A percentile compares a stretch with the other conserved stretches of the same genome.
Evolutionary conservation across 2,113 vertebrate genomes (phyloP).

Genomic region (Toxostoma redivivum): DNA sequence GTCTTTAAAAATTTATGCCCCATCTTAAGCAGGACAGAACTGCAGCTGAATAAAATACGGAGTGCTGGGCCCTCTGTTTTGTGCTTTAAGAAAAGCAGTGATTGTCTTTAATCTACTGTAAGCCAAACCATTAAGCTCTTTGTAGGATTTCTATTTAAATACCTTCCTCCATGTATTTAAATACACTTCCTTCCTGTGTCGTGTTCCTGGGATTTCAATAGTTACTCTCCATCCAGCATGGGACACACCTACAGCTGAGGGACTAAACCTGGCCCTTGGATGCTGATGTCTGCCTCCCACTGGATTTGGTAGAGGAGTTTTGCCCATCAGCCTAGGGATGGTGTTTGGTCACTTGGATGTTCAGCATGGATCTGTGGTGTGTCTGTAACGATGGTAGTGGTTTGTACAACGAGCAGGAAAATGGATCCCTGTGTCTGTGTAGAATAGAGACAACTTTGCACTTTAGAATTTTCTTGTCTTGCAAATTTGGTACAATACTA

Average conservation of each 20-base stretch:
- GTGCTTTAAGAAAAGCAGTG: neutral
- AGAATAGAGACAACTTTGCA: neutral
- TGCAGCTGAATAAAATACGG: neutral
- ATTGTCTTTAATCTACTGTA: neutral
- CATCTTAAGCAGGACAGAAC: neutral
- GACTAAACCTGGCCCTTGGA: neutral
- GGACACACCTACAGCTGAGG: neutral
- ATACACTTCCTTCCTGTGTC: neutral
- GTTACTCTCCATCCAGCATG: neutral
- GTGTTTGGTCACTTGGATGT: neutral
- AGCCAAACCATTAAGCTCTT: neutral
- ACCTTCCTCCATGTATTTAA: neutral
- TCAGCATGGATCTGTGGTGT: neutral
- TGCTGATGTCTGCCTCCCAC: neutral
- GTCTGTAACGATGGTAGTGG: neutral
- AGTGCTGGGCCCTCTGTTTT: conserved; percentile 12
- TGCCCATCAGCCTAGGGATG: neutral
- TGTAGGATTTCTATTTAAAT: neutral
- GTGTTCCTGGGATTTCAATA: neutral
- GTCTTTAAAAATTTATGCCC: neutral
- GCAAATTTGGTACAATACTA: neutral
- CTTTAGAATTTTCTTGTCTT: neutral
- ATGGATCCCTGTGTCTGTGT: neutral
- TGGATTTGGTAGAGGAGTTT: neutral
- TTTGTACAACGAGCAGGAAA: neutral